Evolutionary conservation across 2,113 vertebrate genomes (phyloP).

Genomic region (Bostrychus sinensis): DNA sequence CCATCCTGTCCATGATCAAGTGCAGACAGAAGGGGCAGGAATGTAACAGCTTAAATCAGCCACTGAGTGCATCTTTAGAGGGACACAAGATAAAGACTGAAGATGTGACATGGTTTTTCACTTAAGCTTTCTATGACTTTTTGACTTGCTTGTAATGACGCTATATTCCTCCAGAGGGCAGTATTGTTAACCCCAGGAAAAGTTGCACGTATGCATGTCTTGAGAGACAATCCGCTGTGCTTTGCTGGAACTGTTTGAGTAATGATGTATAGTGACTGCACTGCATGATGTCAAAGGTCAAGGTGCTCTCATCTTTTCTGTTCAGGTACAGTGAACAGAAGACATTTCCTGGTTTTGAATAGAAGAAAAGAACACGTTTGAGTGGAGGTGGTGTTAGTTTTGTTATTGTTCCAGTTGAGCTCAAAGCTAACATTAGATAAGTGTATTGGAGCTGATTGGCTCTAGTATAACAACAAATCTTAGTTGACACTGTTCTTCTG

Average conservation of each 20-base stretch:
- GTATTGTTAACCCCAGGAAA: conserved; percentile 48
- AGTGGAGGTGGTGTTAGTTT: not conserved
- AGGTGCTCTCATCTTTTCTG: not conserved
- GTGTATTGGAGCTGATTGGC: not conserved
- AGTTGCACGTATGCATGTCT: not conserved
- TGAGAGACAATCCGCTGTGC: no score
- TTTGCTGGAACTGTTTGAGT: no score
- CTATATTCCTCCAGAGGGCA: conserved; percentile 66
- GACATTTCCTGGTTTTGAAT: no score
- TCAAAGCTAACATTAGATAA: not conserved
- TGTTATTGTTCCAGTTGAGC: conserved; percentile 2
- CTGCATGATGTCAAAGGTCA: not conserved
- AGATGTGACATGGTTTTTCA: accelerated
- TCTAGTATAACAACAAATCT: not conserved
- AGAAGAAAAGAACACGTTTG: not conserved
- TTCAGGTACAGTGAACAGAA: not conserved
- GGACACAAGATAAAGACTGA: not conserved
- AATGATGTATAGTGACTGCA: no score
- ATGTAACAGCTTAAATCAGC: not conserved
- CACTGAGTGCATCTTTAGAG: not conserved
- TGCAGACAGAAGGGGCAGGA: conserved; percentile 19
- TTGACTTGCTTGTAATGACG: not conserved
- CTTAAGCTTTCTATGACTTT: not conserved
- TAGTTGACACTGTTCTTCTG: not conserved
- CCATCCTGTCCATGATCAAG: conserved; percentile 72